Conservation (phyloP, 2,113 vertebrate species). For the Tragelaphus scriptus region DNA sequence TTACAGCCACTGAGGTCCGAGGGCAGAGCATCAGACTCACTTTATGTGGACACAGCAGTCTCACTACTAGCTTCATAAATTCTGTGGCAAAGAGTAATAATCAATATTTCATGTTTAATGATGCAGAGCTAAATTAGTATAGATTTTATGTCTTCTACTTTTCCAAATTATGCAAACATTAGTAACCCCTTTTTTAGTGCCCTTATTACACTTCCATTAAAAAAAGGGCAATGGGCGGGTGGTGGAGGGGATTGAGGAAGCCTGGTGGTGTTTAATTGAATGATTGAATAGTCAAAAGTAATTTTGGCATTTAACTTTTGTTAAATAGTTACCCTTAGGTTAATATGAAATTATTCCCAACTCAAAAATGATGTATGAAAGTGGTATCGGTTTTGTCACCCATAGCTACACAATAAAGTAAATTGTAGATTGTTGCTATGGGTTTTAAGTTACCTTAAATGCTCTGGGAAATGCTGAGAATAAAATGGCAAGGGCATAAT, state of each 20-base stretch:
- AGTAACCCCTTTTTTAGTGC: conserved; percentile 60
- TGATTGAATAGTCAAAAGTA: conserved; percentile 53
- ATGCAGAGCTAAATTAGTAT: conserved; percentile 85
- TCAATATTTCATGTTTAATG: conserved; percentile 82
- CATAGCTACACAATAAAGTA: conserved; percentile 54
- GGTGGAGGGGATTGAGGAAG: not conserved
- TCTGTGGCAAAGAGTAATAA: conserved; percentile 63
- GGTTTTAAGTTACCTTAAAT: conserved; percentile 43
- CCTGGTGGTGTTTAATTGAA: conserved; percentile 64
- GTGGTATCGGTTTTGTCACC: conserved; percentile 59
- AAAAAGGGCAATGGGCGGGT: not conserved
- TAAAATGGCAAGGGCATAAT: conserved; percentile 33
- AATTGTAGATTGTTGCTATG: conserved; percentile 68
- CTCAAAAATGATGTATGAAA: conserved; percentile 63
- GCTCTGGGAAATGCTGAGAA: conserved; percentile 45
- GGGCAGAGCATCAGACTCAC: conserved; percentile 56
- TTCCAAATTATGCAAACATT: conserved; percentile 83
- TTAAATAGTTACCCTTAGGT: conserved; percentile 65
- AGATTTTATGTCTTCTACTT: conserved; percentile 84
- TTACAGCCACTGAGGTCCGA: conserved; percentile 13
- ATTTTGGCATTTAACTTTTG: conserved; percentile 57
- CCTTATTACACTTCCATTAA: conserved; percentile 59
- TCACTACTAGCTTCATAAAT: conserved; percentile 73
- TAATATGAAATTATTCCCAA: conserved; percentile 73
- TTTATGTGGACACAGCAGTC: conserved; percentile 67